Evolutionary conservation across 1,140 invertebrate species (phyloP).

Genomic region (Hormaphis cornu): DNA sequence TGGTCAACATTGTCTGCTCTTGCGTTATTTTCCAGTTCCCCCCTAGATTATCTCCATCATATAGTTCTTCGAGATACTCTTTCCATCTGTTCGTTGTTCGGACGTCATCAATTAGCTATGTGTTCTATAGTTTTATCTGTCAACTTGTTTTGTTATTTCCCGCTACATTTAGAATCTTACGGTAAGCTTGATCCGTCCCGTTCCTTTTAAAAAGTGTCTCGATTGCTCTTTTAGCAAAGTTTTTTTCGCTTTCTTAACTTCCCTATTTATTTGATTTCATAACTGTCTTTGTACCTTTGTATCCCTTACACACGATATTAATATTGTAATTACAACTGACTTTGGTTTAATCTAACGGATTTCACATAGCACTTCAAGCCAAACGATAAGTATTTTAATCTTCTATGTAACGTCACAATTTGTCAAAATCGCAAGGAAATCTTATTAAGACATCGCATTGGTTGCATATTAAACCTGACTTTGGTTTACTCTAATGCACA

Average conservation of each 20-base stretch:
- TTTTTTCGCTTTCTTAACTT: slow-evolving; percentile 11
- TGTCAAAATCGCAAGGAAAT: too few species aligned
- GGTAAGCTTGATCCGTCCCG: background rate
- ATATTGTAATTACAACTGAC: too few species aligned
- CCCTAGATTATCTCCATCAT: slow-evolving; percentile 19
- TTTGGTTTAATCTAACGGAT: too few species aligned
- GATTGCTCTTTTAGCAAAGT: slow-evolving; percentile 11
- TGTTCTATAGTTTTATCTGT: slow-evolving; percentile 17
- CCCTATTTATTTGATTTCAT: slow-evolving; percentile 16
- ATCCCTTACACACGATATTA: too few species aligned
- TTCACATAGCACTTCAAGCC: too few species aligned
- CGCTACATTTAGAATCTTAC: background rate
- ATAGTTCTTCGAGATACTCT: slow-evolving; percentile 29
- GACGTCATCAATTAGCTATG: slow-evolving; percentile 7
- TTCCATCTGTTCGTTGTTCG: slow-evolving; percentile 24
- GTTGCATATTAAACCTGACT: too few species aligned
- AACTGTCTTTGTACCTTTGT: slow-evolving; percentile 13
- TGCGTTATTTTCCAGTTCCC: background rate
- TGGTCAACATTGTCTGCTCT: background rate
- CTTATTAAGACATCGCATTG: too few species aligned
- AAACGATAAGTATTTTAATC: too few species aligned
- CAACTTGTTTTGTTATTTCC: background rate
- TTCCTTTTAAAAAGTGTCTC: slow-evolving; percentile 4
- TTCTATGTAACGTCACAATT: too few species aligned
- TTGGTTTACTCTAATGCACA: too few species aligned